Conservation (phyloP, 2,113 vertebrate species). For the Tyto alba region DNA sequence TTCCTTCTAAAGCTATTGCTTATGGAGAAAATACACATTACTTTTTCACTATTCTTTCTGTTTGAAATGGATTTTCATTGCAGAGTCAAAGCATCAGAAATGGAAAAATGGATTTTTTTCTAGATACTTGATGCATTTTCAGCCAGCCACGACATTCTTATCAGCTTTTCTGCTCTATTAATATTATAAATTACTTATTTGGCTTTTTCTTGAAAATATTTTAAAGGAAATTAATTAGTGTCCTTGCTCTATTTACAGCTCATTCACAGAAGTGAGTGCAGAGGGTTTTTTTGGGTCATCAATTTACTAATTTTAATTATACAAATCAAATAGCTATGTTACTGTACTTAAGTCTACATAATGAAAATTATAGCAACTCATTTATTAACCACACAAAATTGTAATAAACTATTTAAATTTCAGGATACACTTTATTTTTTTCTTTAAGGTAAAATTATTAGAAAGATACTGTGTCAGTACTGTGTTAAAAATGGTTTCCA, state of each 20-base stretch:
- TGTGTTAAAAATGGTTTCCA: background rate
- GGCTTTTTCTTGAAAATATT: background rate
- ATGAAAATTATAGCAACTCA: background rate
- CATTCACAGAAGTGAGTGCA: background rate
- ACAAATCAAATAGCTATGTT: background rate
- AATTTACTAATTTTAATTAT: background rate
- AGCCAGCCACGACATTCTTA: background rate
- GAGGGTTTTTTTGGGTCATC: background rate
- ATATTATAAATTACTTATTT: background rate
- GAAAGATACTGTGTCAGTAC: background rate
- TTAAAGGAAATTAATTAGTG: background rate
- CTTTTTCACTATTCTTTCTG: background rate
- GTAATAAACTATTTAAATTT: background rate
- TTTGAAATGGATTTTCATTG: background rate
- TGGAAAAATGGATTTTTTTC: background rate
- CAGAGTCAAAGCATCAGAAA: background rate
- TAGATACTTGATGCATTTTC: background rate
- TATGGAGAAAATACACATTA: background rate
- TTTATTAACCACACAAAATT: background rate
- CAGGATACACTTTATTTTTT: background rate
- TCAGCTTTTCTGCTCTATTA: background rate
- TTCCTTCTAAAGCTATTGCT: background rate
- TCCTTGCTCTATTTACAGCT: background rate
- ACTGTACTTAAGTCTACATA: background rate
- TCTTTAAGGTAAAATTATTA: background rate